A percentile compares a stretch with the other conserved stretches of the same genome.
phyloP scores from a whole-genome alignment of 2,113 vertebrate genomes.

The Ophthalmolycus amberensis region DNA sequence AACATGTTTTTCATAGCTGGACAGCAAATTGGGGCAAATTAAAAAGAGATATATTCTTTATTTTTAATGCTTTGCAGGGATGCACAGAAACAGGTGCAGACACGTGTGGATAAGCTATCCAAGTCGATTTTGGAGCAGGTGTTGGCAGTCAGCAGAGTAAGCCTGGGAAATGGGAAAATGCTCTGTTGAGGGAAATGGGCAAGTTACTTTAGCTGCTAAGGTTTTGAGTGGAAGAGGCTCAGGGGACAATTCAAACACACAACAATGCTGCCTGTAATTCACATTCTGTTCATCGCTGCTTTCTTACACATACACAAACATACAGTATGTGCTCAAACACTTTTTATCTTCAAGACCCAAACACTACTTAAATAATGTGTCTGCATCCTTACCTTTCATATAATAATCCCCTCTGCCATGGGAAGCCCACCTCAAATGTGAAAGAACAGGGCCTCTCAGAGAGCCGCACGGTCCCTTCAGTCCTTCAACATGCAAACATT shows the following conservation, averaged over 20 bases:
- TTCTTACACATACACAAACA: background rate
- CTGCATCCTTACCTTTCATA: constrained; percentile 11
- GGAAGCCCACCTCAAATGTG: constrained; percentile 28
- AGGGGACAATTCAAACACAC: constrained; percentile 25
- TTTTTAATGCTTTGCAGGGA: constrained; percentile 7
- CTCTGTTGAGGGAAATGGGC: constrained; percentile 29
- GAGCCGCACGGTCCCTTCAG: constrained; percentile 41
- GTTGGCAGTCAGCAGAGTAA: constrained; percentile 42
- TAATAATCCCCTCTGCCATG: constrained; percentile 23
- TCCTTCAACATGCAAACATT: constrained; percentile 68
- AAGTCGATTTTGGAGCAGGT: constrained; percentile 48
- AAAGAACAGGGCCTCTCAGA: constrained; percentile 33
- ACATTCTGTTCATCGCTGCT: background rate
- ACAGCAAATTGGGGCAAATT: background rate
- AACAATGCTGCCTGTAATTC: constrained; percentile 21
- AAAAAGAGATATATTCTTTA: background rate
- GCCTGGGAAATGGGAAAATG: constrained; percentile 50
- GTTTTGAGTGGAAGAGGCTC: constrained; percentile 49
- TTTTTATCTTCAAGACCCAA: constrained; percentile 10
- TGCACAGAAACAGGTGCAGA: constrained; percentile 45
- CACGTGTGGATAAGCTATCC: constrained; percentile 57
- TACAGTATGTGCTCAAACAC: background rate
- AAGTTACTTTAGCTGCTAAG: constrained; percentile 29
- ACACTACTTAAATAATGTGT: constrained; percentile 8
- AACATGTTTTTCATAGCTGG: background rate